Conservation (phyloP, 2,888 invertebrate genomes). For the Chloromyia formosa region DNA sequence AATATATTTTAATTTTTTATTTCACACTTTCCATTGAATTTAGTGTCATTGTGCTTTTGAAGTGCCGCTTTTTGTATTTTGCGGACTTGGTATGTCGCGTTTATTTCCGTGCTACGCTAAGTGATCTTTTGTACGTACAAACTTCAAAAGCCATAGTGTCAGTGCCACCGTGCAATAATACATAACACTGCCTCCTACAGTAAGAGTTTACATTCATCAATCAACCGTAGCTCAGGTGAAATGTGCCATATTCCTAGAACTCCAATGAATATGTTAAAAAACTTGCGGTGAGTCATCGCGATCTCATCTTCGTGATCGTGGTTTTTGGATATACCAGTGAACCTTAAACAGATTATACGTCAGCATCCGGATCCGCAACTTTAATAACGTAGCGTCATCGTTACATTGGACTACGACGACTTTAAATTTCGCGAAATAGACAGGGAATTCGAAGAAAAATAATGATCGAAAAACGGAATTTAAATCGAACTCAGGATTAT, state of each 20-base stretch:
- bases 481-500: constrained; percentile 38
- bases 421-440: neutral
- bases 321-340: too few species aligned
- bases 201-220: neutral
- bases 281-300: constrained; percentile 22
- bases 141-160: neutral
- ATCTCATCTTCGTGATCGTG: neutral
- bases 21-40: too few species aligned
- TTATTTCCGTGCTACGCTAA: too few species aligned
- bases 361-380: constrained; percentile 11
- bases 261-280: constrained; percentile 27
- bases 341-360: neutral
- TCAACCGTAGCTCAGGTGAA: constrained; percentile 13
- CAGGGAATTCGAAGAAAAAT: neutral
- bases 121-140: neutral
- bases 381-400: neutral
- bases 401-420: neutral
- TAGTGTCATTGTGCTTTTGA: too few species aligned
- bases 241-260: constrained; percentile 35
- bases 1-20: too few species aligned
- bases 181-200: neutral
- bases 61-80: too few species aligned
- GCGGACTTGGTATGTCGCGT: too few species aligned
- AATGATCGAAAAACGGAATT: constrained; percentile 34
- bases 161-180: neutral